Percentiles rank a stretch among this genome's conserved stretches.
These are phyloP conservation scores for Gobionotothen gibberifrons DNA, from an alignment of 2,797 vertebrate species.

Conservation along the genomic window DNA sequence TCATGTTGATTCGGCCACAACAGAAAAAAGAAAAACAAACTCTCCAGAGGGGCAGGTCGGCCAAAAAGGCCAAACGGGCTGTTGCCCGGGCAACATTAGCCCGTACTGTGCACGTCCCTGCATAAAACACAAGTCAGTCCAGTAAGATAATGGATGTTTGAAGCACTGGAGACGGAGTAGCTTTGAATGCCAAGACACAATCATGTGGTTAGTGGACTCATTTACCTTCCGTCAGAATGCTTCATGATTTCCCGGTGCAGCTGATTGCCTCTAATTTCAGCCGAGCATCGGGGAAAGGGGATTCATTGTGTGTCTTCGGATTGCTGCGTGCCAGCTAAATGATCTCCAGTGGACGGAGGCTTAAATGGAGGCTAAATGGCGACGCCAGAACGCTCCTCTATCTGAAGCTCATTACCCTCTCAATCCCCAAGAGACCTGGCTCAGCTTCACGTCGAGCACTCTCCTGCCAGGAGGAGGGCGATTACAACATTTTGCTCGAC, in stretches of 20 bases:
- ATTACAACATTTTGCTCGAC: slow-evolving; percentile 81
- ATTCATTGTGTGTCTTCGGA: slow-evolving; percentile 56
- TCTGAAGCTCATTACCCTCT: slow-evolving; percentile 80
- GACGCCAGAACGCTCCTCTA: slow-evolving; percentile 60
- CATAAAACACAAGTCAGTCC: slow-evolving; percentile 50
- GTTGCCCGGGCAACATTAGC: too few species aligned
- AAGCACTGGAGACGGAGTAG: slow-evolving; percentile 20
- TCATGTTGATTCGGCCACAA: too few species aligned
- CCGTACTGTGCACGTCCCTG: too few species aligned
- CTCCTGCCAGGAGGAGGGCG: slow-evolving; percentile 80
- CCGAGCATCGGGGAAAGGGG: slow-evolving; percentile 49
- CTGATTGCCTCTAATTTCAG: slow-evolving; percentile 74
- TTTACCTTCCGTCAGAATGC: slow-evolving; percentile 68
- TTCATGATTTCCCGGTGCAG: slow-evolving; percentile 51
- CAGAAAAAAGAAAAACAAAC: too few species aligned
- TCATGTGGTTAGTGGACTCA: slow-evolving; percentile 52
- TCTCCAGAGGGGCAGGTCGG: too few species aligned
- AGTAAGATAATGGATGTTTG: slow-evolving; percentile 36
- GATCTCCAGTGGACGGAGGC: slow-evolving; percentile 72
- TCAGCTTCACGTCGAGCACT: slow-evolving; percentile 72
- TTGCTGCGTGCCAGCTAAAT: slow-evolving; percentile 64
- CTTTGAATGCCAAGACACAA: slow-evolving; percentile 41
- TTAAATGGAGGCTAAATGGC: slow-evolving; percentile 77
- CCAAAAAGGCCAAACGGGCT: too few species aligned
- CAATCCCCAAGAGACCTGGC: slow-evolving; percentile 71